phyloP scores from a whole-genome alignment of 2,113 vertebrate species.

The Apaloderma vittatum region DNA sequence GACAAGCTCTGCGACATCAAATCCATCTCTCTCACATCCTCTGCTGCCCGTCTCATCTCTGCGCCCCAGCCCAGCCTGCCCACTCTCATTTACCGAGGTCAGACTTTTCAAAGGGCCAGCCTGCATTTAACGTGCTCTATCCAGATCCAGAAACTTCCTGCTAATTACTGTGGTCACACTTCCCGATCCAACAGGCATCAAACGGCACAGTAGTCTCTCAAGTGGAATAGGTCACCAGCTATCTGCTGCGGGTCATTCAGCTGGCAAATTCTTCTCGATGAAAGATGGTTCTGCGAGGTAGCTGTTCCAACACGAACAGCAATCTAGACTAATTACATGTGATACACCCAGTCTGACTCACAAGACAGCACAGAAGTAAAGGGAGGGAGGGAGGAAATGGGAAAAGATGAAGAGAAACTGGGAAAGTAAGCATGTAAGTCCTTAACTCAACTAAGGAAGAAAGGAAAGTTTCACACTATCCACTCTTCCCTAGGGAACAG shows the following conservation, averaged over 20 bases:
- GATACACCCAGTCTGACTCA: slow-evolving; percentile 80
- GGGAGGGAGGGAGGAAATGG: not conserved
- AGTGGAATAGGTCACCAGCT: slow-evolving; percentile 78
- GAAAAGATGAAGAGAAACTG: not conserved
- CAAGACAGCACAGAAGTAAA: slow-evolving; percentile 1
- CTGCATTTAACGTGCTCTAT: slow-evolving; percentile 34
- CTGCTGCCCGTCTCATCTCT: slow-evolving; percentile 21
- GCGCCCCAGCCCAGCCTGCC: not conserved
- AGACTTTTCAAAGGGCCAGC: slow-evolving; percentile 50
- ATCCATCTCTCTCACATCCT: slow-evolving; percentile 55
- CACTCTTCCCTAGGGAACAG: not conserved
- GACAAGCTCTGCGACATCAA: slow-evolving; percentile 46
- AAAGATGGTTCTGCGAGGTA: slow-evolving; percentile 74
- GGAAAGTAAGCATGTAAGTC: not conserved
- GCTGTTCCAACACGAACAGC: slow-evolving; percentile 79
- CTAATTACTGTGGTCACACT: slow-evolving; percentile 87
- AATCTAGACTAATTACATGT: slow-evolving; percentile 75
- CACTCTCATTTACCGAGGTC: slow-evolving; percentile 69
- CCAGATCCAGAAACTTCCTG: slow-evolving; percentile 63
- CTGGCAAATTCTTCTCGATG: slow-evolving; percentile 70
- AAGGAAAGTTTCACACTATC: not conserved
- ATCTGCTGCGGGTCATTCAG: slow-evolving; percentile 73
- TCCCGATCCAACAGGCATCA: slow-evolving; percentile 78
- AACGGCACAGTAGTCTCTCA: slow-evolving; percentile 71
- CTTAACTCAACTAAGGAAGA: not conserved